Conservation (phyloP, 2,888 invertebrate genomes). For the Elaeidobius kamerunicus region DNA sequence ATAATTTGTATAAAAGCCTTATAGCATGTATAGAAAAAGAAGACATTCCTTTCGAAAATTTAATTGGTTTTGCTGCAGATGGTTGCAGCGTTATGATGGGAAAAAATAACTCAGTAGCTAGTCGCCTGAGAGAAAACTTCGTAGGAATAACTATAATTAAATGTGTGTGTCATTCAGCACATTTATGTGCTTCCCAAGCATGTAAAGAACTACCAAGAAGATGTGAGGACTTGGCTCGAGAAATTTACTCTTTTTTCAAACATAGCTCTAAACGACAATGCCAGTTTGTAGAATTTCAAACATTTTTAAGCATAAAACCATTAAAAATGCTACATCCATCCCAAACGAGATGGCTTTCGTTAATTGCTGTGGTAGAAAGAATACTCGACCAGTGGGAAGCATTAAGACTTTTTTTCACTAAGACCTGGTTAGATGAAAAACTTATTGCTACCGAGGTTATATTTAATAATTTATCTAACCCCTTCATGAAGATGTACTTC, state of each 20-base stretch:
- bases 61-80: slow-evolving; percentile 43
- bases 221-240: slow-evolving; percentile 39
- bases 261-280: not conserved
- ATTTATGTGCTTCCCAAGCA: slow-evolving; percentile 40
- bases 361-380: too few species aligned
- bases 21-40: slow-evolving; percentile 14
- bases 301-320: not conserved
- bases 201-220: slow-evolving; percentile 39
- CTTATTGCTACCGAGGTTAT: too few species aligned
- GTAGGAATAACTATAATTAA: slow-evolving; percentile 40
- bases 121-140: slow-evolving; percentile 35
- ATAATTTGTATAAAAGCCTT: too few species aligned
- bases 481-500: too few species aligned
- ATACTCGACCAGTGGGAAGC: too few species aligned
- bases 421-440: too few species aligned
- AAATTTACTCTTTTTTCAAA: slow-evolving; percentile 31
- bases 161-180: slow-evolving; percentile 42
- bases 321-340: not conserved
- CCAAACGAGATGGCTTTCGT: not conserved
- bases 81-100: slow-evolving; percentile 44
- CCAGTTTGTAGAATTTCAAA: not conserved
- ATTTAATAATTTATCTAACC: too few species aligned
- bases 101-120: slow-evolving; percentile 38
- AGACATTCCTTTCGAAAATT: slow-evolving; percentile 38
- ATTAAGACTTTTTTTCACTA: too few species aligned